A percentile compares a stretch with the other conserved stretches of the same genome.
Conservation (phyloP, 2,797 vertebrate species). For the Pteropus rufus region DNA sequence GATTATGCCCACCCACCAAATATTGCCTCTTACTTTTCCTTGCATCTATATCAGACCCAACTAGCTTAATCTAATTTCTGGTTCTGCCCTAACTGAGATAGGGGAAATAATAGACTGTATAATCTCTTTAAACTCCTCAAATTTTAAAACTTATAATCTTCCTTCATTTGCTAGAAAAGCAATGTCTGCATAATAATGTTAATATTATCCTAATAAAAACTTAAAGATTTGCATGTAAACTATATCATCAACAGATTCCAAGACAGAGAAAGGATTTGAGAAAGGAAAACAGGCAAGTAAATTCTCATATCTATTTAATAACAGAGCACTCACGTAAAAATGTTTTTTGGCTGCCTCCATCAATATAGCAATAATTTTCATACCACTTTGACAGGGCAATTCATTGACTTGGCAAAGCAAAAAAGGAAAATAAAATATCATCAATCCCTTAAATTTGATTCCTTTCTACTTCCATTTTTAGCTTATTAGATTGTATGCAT, state of each 20-base stretch:
- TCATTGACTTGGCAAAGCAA: slow-evolving; percentile 39
- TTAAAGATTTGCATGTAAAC: neutral
- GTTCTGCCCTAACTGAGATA: neutral
- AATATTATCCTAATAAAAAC: slow-evolving; percentile 36
- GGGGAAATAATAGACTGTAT: neutral
- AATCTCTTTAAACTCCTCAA: slow-evolving; percentile 8
- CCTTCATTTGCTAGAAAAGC: slow-evolving; percentile 20
- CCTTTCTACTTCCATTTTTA: slow-evolving; percentile 40
- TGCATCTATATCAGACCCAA: neutral
- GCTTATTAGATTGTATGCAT: slow-evolving; percentile 12
- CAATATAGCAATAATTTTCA: slow-evolving; percentile 3
- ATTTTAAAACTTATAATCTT: neutral
- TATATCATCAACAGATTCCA: slow-evolving; percentile 1
- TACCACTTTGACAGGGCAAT: neutral
- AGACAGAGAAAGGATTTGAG: slow-evolving; percentile 36
- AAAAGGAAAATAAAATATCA: slow-evolving; percentile 46
- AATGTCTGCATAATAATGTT: neutral
- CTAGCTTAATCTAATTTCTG: slow-evolving; percentile 18
- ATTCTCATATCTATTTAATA: slow-evolving; percentile 54
- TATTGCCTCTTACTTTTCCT: neutral
- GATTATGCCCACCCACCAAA: neutral
- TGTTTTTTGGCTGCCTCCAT: slow-evolving; percentile 3
- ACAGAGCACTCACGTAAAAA: neutral
- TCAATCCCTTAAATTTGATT: slow-evolving; percentile 39
- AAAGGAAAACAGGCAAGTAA: neutral